Evolutionary conservation across 2,113 vertebrate species (phyloP), one percentile per base, ranked within the genome.

Genomic region (Amblyopsis rosae): DNA sequence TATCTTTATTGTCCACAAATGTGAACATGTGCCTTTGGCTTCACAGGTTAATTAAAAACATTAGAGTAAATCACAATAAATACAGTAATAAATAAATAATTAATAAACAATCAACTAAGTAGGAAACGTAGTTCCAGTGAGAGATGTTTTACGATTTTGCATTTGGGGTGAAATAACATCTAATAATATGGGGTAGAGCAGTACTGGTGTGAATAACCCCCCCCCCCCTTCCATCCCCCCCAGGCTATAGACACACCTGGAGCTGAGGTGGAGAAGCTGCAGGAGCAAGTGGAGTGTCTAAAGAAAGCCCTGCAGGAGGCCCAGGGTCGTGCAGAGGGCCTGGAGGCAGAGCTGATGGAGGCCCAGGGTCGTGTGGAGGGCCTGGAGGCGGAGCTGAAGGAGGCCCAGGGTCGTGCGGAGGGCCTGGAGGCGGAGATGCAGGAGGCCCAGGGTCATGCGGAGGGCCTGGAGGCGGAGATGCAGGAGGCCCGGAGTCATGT

Each of bases 231-330:
- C n/a, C n/a, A n/a, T n/a, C n/a, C n/a, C 35, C 35, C 35, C 35
- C 35, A 41, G 35, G 35, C 35, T 6, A 8, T 8, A 41, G 79
- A 94, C 84, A 77, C 93, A 79, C 87, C 95, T 65, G 93, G 94
- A 1, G 89, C 95, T 35, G 95, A 93, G 79, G 79, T 91, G 0
- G 90, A 94, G 72, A 93, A 90, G 56, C 88, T 98, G 72, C 90
- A 71, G 67, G 75, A 86, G 49, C 86, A 92, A 26, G 2, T 26
- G 26, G 26, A 26, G 26, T 3, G 26, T 26, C 26, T 26, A 3
- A 26, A 26, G 26, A 26, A 26, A 26, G 26, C 26, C 26, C 2
- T 26, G 26, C 26, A 26, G 26, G 26, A 87, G 0, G 90, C 91
- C 0, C 91, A 89, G 67, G 82, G 87, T 10, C 93, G 86, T 80